Evolutionary conservation across 2,888 invertebrate genomes (phyloP).

Genomic region (Tetranychus truncatus): DNA sequence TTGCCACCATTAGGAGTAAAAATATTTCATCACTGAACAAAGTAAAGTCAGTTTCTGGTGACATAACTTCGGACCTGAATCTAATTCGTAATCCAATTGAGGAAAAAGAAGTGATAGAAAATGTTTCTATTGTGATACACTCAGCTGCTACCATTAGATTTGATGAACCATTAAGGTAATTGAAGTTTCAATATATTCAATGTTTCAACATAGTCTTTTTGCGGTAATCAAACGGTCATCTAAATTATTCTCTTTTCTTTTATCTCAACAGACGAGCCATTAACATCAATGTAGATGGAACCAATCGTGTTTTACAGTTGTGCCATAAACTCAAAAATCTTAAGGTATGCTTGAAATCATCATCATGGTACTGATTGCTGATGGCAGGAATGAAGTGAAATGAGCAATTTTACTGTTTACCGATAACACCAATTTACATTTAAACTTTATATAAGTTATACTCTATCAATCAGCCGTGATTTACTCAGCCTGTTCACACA

Average conservation of each 20-base stretch:
- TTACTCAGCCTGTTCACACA: not conserved
- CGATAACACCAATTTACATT: too few relatives aligned
- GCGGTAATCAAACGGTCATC: too few relatives aligned
- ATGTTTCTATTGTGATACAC: slow-evolving; percentile 37
- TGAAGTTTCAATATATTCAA: too few relatives aligned
- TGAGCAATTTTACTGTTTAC: not conserved
- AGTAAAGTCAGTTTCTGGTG: slow-evolving; percentile 33
- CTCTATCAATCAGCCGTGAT: too few relatives aligned
- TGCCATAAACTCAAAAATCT: slow-evolving; percentile 31
- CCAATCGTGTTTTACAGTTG: slow-evolving; percentile 32
- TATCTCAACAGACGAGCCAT: slow-evolving; percentile 30
- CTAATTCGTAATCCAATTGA: slow-evolving; percentile 35
- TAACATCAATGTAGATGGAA: slow-evolving; percentile 33
- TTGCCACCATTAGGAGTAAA: slow-evolving; percentile 23
- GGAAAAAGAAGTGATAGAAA: slow-evolving; percentile 30
- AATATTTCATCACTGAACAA: slow-evolving; percentile 30
- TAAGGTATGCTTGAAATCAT: slow-evolving; percentile 27
- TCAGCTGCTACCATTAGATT: slow-evolving; percentile 41
- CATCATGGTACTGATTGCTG: too few relatives aligned
- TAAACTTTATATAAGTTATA: too few relatives aligned
- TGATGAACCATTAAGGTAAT: slow-evolving; percentile 37
- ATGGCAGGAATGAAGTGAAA: not conserved
- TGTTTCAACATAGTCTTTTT: too few relatives aligned
- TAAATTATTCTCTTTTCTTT: not conserved
- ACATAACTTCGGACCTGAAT: slow-evolving; percentile 36